These are phyloP conservation scores for Calypte anna DNA, from an alignment of 2,113 vertebrate genomes.

Conservation along the genomic window DNA sequence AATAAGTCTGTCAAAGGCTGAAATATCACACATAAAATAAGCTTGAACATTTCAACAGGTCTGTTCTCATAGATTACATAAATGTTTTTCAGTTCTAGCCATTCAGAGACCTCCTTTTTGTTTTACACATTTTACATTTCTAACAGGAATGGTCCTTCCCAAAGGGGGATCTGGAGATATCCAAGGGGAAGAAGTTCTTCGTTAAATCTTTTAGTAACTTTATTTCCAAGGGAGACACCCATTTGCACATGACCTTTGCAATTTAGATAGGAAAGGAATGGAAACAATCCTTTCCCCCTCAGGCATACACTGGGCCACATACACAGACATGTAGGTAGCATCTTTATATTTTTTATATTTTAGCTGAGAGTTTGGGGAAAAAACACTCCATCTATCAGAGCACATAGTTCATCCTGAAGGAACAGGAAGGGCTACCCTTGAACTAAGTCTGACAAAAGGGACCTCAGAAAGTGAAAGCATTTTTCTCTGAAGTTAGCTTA, in stretches of 20 bases:
- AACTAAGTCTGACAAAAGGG: not conserved
- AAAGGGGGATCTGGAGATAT: not conserved
- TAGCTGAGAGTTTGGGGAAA: not conserved
- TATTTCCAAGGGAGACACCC: not conserved
- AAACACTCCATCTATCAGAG: not conserved
- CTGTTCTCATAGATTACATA: not conserved
- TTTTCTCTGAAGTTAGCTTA: not conserved
- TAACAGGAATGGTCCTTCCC: not conserved
- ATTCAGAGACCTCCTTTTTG: not conserved
- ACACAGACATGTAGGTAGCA: not conserved
- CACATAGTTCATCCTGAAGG: not conserved
- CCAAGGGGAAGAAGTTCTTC: not conserved
- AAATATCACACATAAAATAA: slow-evolving; percentile 7
- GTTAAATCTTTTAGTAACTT: not conserved
- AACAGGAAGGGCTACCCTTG: not conserved
- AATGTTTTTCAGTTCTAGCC: not conserved
- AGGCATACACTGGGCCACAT: rapidly evolving
- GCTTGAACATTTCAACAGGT: not conserved
- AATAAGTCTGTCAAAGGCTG: slow-evolving; percentile 30
- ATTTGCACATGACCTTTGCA: not conserved
- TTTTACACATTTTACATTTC: not conserved
- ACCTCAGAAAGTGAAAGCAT: not conserved
- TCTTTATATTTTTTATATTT: not conserved
- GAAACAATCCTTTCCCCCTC: not conserved
- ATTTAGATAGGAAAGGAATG: not conserved